Evolutionary conservation across 2,888 invertebrate species (phyloP).

Genomic region (Drosophila tripunctata): DNA sequence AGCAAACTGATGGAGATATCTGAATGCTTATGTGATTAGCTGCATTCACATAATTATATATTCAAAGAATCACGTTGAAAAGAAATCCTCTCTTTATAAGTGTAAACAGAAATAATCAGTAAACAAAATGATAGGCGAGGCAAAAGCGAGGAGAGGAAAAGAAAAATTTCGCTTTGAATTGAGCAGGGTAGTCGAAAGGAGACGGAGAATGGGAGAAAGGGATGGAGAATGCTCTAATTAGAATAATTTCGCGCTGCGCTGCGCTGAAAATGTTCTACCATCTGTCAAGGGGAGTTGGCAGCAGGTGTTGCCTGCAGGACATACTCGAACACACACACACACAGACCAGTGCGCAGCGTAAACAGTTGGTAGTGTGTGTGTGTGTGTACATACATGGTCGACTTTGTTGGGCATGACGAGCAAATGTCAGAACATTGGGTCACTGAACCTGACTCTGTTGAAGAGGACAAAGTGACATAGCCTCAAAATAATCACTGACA

Average conservation of each 20-base stretch:
- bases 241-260: constrained; percentile 76
- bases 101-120: constrained; percentile 30
- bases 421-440: constrained; percentile 70
- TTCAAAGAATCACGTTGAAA: constrained; percentile 20
- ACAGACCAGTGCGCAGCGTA: constrained; percentile 29
- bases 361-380: constrained; percentile 16
- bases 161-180: constrained; percentile 24
- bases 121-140: constrained; percentile 17
- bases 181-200: not conserved
- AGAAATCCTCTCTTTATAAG: constrained; percentile 20
- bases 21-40: constrained; percentile 34
- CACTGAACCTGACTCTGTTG: constrained; percentile 53
- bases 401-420: constrained; percentile 50
- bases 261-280: constrained; percentile 61
- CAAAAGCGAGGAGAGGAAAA: not conserved
- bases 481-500: constrained; percentile 45
- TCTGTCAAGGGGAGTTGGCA: constrained; percentile 46
- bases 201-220: not conserved
- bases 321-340: constrained; percentile 33
- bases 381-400: constrained; percentile 16
- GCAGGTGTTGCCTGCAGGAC: constrained; percentile 61
- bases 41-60: constrained; percentile 35
- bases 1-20: not conserved
- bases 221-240: constrained; percentile 55
- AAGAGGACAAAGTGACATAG: constrained; percentile 47